Evolutionary conservation across 2,888 invertebrate species (phyloP), one percentile per base, ranked within the genome.

Genomic region (Stenurella melanura): DNA sequence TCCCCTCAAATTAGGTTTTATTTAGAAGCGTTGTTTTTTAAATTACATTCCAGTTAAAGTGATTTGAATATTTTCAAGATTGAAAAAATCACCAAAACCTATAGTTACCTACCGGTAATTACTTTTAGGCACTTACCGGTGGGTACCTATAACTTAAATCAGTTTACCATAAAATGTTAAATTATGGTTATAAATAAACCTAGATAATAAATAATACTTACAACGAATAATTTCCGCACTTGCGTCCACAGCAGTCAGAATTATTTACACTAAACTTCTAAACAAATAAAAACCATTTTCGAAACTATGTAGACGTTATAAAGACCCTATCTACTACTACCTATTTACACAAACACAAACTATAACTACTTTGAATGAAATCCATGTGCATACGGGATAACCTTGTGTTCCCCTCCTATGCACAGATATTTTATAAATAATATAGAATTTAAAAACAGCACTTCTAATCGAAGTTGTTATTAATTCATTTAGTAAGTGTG

Each of bases 381-480:
- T 69, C 67, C 69, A 68, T 73, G 69, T 68, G 74, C 74, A 76
- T 76, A 76, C 76, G 73, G 64, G 76, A 76, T 73, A 69, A 76
- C 76, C 76, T 76, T 76, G 73, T 64, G 4, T 34, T 69, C 76
- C 76, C 76, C 76, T 73, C 58, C 76, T 64, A 70, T 21, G 18
- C 30, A 60, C 50, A 42, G 26, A n/a, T 42, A 38, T 21, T 61
- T 50, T 34, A 26, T 26, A 11, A 19, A 57, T 66, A 57, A 68
- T 57, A 19, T 15, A 57, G 60, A 61, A 71, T 71, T 50, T 17
- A 19, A 60, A 70, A 70, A 70, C 42, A 34, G 38, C 70, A 30
- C 11, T 26, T 12, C 15, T 63, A 21, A 18, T 15, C n/a, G 11
- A 30, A 17, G 17, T 7, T 18, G 57, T 21, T n/a, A 69, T 57